These are phyloP conservation scores for Polyommatus icarus DNA, from an alignment of 2,888 invertebrate genomes.

Conservation along the genomic window DNA sequence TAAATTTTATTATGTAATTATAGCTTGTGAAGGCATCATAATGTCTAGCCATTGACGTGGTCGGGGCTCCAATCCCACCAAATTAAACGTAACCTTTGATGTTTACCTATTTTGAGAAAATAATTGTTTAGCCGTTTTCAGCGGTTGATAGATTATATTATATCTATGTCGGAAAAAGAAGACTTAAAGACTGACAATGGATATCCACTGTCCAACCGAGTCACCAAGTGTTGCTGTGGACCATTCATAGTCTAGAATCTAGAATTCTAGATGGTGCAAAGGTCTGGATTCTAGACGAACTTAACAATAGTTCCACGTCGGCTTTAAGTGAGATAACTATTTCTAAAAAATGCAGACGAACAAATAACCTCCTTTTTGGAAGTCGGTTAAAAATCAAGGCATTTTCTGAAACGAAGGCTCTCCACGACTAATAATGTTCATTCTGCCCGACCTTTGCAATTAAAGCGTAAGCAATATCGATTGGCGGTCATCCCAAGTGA, in stretches of 20 bases:
- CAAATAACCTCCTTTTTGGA: too few relatives aligned
- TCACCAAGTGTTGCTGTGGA: too few relatives aligned
- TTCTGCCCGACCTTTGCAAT: slow-evolving; percentile 1
- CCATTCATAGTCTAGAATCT: too few relatives aligned
- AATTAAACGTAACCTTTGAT: not conserved
- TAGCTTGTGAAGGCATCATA: not conserved
- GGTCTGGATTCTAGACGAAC: too few relatives aligned
- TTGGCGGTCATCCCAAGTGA: not conserved
- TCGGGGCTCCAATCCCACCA: not conserved
- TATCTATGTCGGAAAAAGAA: not conserved
- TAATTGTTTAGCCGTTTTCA: not conserved
- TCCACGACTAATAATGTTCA: not conserved
- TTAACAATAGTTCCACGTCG: too few relatives aligned
- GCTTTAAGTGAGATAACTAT: too few relatives aligned
- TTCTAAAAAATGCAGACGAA: too few relatives aligned
- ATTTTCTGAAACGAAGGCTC: not conserved
- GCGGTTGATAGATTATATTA: not conserved
- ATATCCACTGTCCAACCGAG: too few relatives aligned
- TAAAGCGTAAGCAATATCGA: slow-evolving; percentile 8
- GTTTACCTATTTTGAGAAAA: not conserved
- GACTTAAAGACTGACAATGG: not conserved
- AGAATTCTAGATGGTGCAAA: too few relatives aligned
- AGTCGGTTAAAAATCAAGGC: not conserved
- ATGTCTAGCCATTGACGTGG: not conserved
- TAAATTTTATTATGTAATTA: slow-evolving; percentile 15